A percentile compares a stretch with the other conserved stretches of the same genome.
Conservation (phyloP, 2,888 invertebrate species). For the Tetranychus piercei region DNA sequence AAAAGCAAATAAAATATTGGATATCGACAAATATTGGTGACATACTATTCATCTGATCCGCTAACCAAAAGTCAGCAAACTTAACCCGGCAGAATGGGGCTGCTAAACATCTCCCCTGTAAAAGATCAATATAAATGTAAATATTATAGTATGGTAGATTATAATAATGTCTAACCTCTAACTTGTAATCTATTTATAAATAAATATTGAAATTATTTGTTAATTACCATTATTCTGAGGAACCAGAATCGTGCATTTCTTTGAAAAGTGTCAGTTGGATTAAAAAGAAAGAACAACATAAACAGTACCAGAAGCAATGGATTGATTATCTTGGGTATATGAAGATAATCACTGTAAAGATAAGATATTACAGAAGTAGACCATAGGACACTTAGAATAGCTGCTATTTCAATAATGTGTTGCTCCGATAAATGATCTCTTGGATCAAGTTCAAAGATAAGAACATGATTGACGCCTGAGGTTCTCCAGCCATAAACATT, state of each 20-base stretch:
- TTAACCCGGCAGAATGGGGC: conserved; percentile 84
- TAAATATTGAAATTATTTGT: too few species aligned
- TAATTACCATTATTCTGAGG: conserved; percentile 52
- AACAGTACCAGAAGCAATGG: conserved; percentile 63
- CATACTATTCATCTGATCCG: conserved; percentile 87
- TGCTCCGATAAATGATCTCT: conserved; percentile 70
- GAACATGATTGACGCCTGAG: conserved; percentile 89
- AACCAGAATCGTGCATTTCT: conserved; percentile 90
- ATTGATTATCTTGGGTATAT: conserved; percentile 77
- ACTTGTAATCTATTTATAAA: too few species aligned
- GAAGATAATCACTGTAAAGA: conserved; percentile 56
- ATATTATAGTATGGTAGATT: not conserved
- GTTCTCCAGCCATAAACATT: conserved; percentile 94
- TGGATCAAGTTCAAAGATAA: conserved; percentile 91
- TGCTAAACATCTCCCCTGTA: conserved; percentile 57
- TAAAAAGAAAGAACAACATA: conserved; percentile 59
- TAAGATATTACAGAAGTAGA: conserved; percentile 69
- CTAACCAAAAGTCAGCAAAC: conserved; percentile 97
- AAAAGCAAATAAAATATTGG: conserved; percentile 83
- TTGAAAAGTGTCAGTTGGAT: conserved; percentile 75
- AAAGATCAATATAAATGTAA: not conserved
- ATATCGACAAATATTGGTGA: conserved; percentile 74
- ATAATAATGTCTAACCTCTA: not conserved
- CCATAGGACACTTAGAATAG: conserved; percentile 86
- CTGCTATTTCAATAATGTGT: conserved; percentile 78